Base-by-base conservation (phyloP, 2,888 invertebrate species). In the Drosophila falleni region DNA sequence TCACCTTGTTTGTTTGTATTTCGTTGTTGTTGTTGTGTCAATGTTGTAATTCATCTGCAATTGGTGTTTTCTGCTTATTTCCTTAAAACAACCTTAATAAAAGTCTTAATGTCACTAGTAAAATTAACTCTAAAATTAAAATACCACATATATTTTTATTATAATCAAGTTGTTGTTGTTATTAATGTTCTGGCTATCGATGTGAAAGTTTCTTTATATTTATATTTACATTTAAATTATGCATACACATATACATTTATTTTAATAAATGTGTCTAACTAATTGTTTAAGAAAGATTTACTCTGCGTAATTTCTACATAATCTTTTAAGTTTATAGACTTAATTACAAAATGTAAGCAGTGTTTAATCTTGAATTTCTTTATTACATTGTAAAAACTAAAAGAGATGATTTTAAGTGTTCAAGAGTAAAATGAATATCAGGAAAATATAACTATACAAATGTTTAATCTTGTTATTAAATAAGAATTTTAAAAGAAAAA, bases 31-130 rank as follows among this genome's bases (percentile, higher is more conserved):
- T 31, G 61, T 71, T 84, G 74, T 85, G 68, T 80, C 69, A 79
- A 80, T 80, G 80, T 78, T 79, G 74, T 76, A 69, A 55, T 55
- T 56, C 53, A 41, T 54, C 71, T 80, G 78, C 85, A 82, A 85
- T 89, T 89, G 89, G 82, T 84, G 83, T 88, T 69, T 47, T 72
- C 54, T 46, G 54, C 46, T 64, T 80, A 61, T 66, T 72, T 67
- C 44, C 51, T 67, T 37, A 46, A 74, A 54, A 16, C 51, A 54
- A 72, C 23, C 31, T 61, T 42, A 41, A 31, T 16, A 31, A 29
- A 61, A 46, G 35, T 63, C 35, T 66, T 33, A 33, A 76, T 74
- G 49, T 69, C 35, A 33, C 46, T 53, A 33, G 33, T 42, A 8
- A 47, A 58, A 31, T 13, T 41, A 13, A 6, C 16, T 23, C 19